A percentile compares a stretch with the other conserved stretches of the same genome.
Conservation (phyloP, 2,113 vertebrate species). For the Anguilla japonica region DNA sequence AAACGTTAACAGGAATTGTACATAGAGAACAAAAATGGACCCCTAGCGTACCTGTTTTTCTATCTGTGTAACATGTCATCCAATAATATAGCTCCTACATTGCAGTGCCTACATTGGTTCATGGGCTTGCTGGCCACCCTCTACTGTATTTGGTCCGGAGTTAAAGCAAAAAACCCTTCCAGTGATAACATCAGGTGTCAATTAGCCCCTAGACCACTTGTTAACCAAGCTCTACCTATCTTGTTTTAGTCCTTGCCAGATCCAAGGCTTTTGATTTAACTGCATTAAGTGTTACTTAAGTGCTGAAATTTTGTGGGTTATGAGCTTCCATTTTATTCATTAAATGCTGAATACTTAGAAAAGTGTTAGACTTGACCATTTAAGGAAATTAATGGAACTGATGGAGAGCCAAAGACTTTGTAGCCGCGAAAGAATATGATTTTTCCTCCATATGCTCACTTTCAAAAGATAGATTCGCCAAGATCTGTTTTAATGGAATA, state of each 20-base stretch:
- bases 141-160: background rate
- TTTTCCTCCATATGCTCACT: background rate
- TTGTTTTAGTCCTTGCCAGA: background rate
- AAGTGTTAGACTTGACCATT: background rate
- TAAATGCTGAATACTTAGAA: conserved; percentile 2
- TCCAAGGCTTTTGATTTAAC: background rate
- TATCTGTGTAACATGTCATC: background rate
- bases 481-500: background rate
- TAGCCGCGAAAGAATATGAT: background rate
- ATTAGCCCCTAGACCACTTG: background rate
- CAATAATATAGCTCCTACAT: background rate
- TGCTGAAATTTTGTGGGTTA: background rate
- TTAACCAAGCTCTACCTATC: background rate
- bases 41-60: too few species aligned
- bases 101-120: background rate
- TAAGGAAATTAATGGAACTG: background rate
- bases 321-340: background rate
- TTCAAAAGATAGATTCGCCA: background rate
- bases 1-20: too few species aligned
- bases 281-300: background rate
- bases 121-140: background rate
- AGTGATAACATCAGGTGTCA: background rate
- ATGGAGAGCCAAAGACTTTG: background rate
- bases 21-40: too few species aligned
- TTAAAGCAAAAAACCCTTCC: background rate